phyloP scores from a whole-genome alignment of 2,113 vertebrate genomes.

The Colaptes auratus region DNA sequence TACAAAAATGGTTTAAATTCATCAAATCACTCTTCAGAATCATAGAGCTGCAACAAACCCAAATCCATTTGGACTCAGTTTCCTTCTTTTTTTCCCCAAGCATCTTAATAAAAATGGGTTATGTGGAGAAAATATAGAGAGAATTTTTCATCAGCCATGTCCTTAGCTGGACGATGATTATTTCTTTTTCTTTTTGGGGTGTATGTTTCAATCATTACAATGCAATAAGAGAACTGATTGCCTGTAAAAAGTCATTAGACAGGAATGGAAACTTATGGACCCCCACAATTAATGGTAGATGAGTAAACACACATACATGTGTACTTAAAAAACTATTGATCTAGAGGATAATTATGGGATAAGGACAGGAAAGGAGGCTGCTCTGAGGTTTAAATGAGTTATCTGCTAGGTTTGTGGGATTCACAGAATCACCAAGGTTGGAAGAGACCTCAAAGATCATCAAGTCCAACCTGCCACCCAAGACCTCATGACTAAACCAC shows the following conservation, averaged over 20 bases:
- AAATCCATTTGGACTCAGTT: constrained; percentile 18
- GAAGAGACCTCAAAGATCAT: too few relatives aligned
- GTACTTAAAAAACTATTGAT: not conserved
- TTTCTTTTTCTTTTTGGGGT: not conserved
- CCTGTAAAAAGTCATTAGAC: constrained; percentile 34
- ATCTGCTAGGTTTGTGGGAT: not conserved
- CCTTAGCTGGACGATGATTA: not conserved
- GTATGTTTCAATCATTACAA: constrained; percentile 2
- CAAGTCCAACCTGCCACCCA: too few relatives aligned
- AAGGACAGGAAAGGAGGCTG: not conserved
- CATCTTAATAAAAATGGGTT: constrained; percentile 43
- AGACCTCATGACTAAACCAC: too few relatives aligned
- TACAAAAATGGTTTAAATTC: constrained; percentile 35
- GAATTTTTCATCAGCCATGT: constrained; percentile 28
- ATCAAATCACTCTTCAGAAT: not conserved
- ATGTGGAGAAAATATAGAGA: not conserved
- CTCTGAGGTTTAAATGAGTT: not conserved
- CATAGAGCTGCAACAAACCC: constrained; percentile 16
- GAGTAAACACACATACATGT: not conserved
- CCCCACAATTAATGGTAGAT: not conserved
- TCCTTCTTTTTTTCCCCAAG: constrained; percentile 1
- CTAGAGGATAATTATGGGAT: not conserved
- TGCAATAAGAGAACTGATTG: constrained; percentile 10
- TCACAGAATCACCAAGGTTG: too few relatives aligned
- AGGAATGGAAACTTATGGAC: constrained; percentile 12